Evolutionary conservation across 2,797 vertebrate species (phyloP).

Genomic region (Argyrosomus regius): DNA sequence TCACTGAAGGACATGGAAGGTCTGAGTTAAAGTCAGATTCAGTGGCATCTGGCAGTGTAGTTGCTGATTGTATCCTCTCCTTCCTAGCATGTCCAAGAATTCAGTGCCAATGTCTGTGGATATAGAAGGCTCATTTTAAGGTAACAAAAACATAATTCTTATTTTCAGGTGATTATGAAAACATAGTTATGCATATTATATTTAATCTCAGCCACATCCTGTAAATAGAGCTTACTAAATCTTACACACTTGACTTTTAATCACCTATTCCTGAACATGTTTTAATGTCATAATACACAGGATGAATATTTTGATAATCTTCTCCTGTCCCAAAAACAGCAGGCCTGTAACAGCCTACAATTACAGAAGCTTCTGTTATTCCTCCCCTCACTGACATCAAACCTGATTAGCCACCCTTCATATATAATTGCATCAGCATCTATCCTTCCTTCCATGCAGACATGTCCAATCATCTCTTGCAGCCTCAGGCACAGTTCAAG

Average conservation of each 20-base stretch:
- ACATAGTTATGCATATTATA: no score
- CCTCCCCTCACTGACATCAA: conserved; percentile 56
- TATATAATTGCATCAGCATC: conserved; percentile 70
- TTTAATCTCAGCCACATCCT: no score
- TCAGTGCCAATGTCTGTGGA: no score
- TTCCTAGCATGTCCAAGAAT: no score
- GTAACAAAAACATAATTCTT: no score
- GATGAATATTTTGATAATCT: conserved; percentile 19
- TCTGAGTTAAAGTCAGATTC: not conserved
- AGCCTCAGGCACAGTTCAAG: conserved; percentile 58
- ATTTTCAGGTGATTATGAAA: no score
- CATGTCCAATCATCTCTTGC: conserved; percentile 73
- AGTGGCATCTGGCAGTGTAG: no score
- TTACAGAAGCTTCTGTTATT: conserved; percentile 49
- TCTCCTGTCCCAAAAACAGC: conserved; percentile 29
- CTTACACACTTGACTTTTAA: no score
- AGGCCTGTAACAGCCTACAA: conserved; percentile 55
- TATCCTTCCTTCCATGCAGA: conserved; percentile 55
- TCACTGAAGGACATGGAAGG: not conserved
- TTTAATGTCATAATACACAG: conserved; percentile 2
- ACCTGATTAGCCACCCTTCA: conserved; percentile 56
- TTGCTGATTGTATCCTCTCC: no score
- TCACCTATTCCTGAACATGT: no score
- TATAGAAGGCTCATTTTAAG: no score
- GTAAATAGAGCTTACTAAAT: no score